These are phyloP conservation scores for Tarsius wallacei DNA, from an alignment of 2,797 vertebrate species.

Conservation along the genomic window DNA sequence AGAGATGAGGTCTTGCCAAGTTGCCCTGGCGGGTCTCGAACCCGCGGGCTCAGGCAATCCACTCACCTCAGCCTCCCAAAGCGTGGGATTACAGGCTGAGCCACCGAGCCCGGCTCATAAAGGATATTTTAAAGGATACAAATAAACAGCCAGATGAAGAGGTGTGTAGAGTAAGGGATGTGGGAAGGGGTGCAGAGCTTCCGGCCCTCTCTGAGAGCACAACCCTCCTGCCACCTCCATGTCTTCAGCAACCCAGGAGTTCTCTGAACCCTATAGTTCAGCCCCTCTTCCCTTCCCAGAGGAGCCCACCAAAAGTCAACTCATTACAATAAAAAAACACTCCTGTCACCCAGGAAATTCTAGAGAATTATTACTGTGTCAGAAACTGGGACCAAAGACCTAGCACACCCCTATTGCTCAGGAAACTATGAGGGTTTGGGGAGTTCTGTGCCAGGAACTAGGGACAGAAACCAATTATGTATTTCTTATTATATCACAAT, in stretches of 20 bases:
- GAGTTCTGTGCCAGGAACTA: not conserved
- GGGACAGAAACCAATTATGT: not conserved
- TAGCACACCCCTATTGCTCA: not conserved
- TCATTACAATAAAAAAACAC: not conserved
- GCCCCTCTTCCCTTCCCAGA: not conserved
- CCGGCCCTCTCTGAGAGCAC: not conserved
- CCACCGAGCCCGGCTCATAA: no score
- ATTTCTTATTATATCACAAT: not conserved
- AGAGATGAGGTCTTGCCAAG: no score
- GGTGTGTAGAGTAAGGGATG: not conserved
- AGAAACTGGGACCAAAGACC: not conserved
- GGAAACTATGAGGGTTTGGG: not conserved
- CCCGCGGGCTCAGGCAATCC: no score
- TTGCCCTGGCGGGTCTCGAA: no score
- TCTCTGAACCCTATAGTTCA: not conserved
- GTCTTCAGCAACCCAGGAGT: not conserved
- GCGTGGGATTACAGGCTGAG: no score
- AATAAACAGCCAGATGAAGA: not conserved
- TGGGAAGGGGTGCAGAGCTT: not conserved
- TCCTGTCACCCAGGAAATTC: not conserved
- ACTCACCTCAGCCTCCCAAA: no score
- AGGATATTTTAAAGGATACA: not conserved
- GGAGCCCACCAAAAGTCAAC: not conserved
- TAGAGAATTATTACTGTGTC: not conserved
- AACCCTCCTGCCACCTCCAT: not conserved